Evolutionary conservation across 2,888 invertebrate genomes (phyloP).

Genomic region (Stenotaenia linearis): DNA sequence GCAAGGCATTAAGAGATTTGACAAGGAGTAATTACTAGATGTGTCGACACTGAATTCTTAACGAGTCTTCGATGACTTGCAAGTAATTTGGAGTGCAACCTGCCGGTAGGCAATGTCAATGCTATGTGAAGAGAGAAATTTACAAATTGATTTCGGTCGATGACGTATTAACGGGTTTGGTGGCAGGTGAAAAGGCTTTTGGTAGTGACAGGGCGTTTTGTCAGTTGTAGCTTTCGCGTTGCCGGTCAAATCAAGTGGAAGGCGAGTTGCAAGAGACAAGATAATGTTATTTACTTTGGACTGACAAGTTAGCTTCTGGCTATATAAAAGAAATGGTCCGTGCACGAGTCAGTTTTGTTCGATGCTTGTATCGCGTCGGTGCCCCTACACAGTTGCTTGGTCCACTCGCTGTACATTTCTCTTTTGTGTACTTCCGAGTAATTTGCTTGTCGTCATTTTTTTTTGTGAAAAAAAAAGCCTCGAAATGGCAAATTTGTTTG

Average conservation of each 20-base stretch:
- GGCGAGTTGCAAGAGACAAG: background rate
- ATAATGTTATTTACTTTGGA: background rate
- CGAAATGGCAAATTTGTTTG: background rate
- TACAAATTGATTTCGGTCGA: background rate
- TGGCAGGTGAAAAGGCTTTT: background rate
- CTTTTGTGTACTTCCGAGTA: background rate
- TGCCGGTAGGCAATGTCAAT: background rate
- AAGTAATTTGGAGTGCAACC: background rate
- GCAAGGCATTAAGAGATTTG: background rate
- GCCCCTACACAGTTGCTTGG: background rate
- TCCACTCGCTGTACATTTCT: background rate
- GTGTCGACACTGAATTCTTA: background rate
- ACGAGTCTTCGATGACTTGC: background rate
- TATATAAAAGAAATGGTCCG: background rate
- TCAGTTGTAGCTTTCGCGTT: background rate
- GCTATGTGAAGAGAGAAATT: background rate
- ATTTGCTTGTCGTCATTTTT: background rate
- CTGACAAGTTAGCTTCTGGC: background rate
- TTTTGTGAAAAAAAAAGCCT: background rate
- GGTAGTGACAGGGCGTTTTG: background rate
- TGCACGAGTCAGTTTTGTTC: background rate
- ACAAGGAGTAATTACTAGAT: background rate
- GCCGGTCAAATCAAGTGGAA: slow-evolving; percentile 16
- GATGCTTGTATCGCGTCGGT: background rate
- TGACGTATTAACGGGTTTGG: background rate